phyloP scores from a whole-genome alignment of 2,888 invertebrate species.

The Sesia apiformis region DNA sequence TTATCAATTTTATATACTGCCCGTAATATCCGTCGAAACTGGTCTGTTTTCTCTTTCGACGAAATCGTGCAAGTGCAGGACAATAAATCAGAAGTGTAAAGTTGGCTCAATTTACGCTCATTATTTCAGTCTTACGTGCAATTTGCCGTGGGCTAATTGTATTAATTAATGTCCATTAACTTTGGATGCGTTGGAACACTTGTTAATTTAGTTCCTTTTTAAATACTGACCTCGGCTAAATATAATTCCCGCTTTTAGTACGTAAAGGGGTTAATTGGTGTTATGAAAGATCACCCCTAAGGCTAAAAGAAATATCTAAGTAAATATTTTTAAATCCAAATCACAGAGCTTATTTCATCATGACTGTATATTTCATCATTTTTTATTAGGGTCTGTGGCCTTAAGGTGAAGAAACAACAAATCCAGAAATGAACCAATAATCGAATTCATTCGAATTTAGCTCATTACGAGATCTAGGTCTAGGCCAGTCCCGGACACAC shows the following conservation, averaged over 20 bases:
- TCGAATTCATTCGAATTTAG: too few relatives aligned
- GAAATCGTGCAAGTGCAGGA: slow-evolving; percentile 66
- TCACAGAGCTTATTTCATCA: too few relatives aligned
- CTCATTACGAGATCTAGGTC: too few relatives aligned
- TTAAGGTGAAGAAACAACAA: too few relatives aligned
- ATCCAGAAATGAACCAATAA: too few relatives aligned
- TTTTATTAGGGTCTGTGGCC: too few relatives aligned
- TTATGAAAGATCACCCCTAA: not conserved
- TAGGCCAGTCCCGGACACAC: too few relatives aligned
- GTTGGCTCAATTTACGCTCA: slow-evolving; percentile 70
- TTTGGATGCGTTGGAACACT: slow-evolving; percentile 53
- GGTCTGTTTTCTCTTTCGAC: slow-evolving; percentile 73
- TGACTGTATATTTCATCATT: too few relatives aligned
- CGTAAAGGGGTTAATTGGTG: not conserved
- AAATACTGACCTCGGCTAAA: slow-evolving; percentile 23
- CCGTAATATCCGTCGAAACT: slow-evolving; percentile 60
- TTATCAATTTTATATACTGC: slow-evolving; percentile 66
- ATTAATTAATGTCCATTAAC: slow-evolving; percentile 69
- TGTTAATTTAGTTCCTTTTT: slow-evolving; percentile 39
- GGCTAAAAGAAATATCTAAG: not conserved
- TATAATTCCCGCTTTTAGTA: not conserved
- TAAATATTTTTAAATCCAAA: too few relatives aligned
- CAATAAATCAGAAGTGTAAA: slow-evolving; percentile 74
- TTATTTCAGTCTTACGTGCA: slow-evolving; percentile 68
- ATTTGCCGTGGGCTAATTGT: slow-evolving; percentile 71